Evolutionary conservation across 2,888 invertebrate genomes (phyloP), one percentile per base, ranked within the genome.

Genomic region (Horisme vitalbata): DNA sequence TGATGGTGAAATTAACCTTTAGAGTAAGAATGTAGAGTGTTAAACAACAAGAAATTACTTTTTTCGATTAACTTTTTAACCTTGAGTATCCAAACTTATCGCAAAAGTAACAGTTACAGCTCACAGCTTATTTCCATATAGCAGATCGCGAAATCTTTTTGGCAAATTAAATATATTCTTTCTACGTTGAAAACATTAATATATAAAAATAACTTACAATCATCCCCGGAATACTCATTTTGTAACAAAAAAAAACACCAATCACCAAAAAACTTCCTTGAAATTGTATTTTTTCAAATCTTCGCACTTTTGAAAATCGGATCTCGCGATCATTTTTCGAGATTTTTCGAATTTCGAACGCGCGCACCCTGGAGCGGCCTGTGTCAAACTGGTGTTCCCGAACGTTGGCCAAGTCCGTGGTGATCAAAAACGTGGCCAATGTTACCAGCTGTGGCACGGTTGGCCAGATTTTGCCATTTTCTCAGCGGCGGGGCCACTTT

Each of bases 381-480:
- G 65, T 66, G 59, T 59, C 61, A 60, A 64, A 84, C 84, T 85
- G 83, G 71, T 72, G 76, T 63, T 71, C 60, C 67, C 62, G 65
- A 67, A 78, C 75, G 71, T 69, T 73, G 65, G 55, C 68, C 55
- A 70, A 68, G 66, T 72, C 72, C 61, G 58, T 69, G 64, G 66
- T 71, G 76, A 79, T 79, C 72, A 65, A 1, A 71, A 79, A 79
- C 83, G 83, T 84, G 82, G 80, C 26, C 26, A 26, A 24, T 27
- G 39, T 44, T 44, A 35, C 49, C 49, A 49, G 45, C 44, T 39
- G 4, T 1, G 7, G 9, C 15, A 11, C 9, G 81, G 63, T 39
- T 18, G 28, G 33, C 9, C 4, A 31, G 13, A 21, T 36, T 31
- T 8, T 20, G 26, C 36, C 9, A 31, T 6, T 44, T 34, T 34